Base-by-base conservation (phyloP, 2,888 invertebrate genomes). In the Smittia sp. region DNA sequence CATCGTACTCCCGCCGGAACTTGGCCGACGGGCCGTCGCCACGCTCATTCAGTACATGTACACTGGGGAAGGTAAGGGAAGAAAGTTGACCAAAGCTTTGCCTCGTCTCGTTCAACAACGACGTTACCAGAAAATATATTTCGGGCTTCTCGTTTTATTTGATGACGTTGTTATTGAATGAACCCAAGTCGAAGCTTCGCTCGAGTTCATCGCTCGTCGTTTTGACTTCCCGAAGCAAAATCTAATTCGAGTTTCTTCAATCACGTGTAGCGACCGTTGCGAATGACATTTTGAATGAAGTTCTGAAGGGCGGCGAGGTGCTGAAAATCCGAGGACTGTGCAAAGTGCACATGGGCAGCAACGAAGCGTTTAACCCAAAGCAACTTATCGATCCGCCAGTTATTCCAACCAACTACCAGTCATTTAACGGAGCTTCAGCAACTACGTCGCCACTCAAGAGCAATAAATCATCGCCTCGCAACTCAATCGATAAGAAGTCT, bases 21-120 rank as follows among this genome's bases (percentile, higher is more conserved):
- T 93, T 76, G 90, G 89, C 41, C 89, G 90, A 75, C 89, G 90
- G 76, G 92, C 92, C 7, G 84, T 93, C 77, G 91, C 91, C 80
- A 90, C 91, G 75, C 84, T 93, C 18, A 89, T 93, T 54, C 91
- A 93, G 78, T 93, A 93, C 80, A 93, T 93, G 92, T 93, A 93
- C 82, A 90, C 89, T 81, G 89, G 89, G 77, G 79, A 83, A 76
- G 15, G 52, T 52, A 52, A n/a, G 52, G n/a, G n/a, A n/a, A n/a
- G n/a, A 1, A 52, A 18, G 6, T 18, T 52, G 0, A 52, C 15
- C 15, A 46, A 46, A 4, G n/a, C 46, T 46, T n/a, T n/a, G n/a
- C n/a, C n/a, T n/a, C n/a, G n/a, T n/a, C n/a, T 7, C 41, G 68
- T 39, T 39, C n/a, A n/a, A n/a, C n/a, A n/a, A n/a, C n/a, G 39